Evolutionary conservation across 2,888 invertebrate genomes (phyloP), one percentile per base, ranked within the genome.

Genomic region (Drosophila meridionalis): DNA sequence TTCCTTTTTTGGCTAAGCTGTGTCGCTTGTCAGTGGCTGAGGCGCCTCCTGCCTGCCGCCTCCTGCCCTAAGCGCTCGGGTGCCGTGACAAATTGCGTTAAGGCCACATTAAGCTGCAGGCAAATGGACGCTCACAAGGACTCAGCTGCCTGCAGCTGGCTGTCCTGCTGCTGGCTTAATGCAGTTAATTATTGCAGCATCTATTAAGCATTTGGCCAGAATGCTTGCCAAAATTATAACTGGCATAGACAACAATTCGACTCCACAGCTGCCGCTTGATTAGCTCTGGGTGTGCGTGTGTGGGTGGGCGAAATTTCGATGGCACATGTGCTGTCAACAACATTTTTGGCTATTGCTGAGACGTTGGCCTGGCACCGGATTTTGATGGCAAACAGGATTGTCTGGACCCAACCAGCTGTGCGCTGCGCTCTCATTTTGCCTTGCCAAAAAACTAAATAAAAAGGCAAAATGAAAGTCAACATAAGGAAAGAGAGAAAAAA

Each of bases 131-230:
- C 43, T 55, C 28, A 34, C 36, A 60, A 47, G 45, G 30, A 63
- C 62, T 55, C 43, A 52, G 52, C 30, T 48, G 69, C 50, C 70
- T 71, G 62, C 59, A 58, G 60, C 57, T 72, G 50, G 26, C 43
- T 50, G 47, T 60, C 43, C 42, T 34, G 14, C 40, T 58, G 62
- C 59, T 69, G 62, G 59, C 76, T 63, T 78, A 78, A 80, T 87
- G 86, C 83, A 87, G 86, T 87, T 87, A 87, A 87, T 87, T 87
- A 87, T 85, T 80, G 78, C 72, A 73, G 74, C 76, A 86, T 87
- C 75, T 83, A 81, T 82, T 83, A 77, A 78, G 76, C 78, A 79
- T 71, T 76, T 74, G 76, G 42, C 56, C 58, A 67, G 52, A 62
- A 58, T 40, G 57, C 38, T 48, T 43, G 45, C 36, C 60, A 60